These are phyloP conservation scores for Mastomys natalensis DNA, from an alignment of 2,113 vertebrate genomes.

Conservation along the genomic window DNA sequence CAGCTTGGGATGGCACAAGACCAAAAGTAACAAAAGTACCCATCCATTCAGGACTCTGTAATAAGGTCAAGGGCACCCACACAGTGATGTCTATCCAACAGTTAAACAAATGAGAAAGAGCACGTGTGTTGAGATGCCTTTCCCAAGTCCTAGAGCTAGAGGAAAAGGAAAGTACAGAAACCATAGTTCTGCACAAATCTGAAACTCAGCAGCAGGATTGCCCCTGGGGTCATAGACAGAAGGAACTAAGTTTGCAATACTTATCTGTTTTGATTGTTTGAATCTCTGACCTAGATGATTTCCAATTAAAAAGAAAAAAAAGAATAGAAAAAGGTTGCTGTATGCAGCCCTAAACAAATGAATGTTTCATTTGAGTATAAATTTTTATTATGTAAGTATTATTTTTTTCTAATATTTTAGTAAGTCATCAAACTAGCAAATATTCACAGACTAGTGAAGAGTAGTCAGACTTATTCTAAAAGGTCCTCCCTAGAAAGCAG, in stretches of 20 bases:
- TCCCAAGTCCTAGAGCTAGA: background rate
- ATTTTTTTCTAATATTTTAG: conserved; percentile 35
- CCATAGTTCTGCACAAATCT: background rate
- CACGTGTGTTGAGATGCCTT: background rate
- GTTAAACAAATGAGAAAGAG: background rate
- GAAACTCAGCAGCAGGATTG: no score
- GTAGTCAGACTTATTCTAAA: background rate
- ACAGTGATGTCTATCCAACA: background rate
- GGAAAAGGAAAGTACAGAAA: background rate
- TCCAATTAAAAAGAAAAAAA: background rate
- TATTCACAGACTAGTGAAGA: background rate
- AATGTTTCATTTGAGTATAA: background rate
- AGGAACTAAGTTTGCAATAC: background rate
- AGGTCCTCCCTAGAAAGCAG: background rate
- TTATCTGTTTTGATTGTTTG: background rate
- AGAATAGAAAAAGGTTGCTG: background rate
- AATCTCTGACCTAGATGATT: background rate
- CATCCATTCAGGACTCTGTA: background rate
- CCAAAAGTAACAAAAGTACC: background rate
- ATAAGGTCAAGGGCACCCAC: background rate
- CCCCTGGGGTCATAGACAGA: background rate
- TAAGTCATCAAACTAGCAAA: background rate
- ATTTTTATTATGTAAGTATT: background rate
- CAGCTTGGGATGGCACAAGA: background rate
- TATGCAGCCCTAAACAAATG: background rate